phyloP scores from a whole-genome alignment of 2,888 invertebrate species.

The Gnatocerus cornutus region DNA sequence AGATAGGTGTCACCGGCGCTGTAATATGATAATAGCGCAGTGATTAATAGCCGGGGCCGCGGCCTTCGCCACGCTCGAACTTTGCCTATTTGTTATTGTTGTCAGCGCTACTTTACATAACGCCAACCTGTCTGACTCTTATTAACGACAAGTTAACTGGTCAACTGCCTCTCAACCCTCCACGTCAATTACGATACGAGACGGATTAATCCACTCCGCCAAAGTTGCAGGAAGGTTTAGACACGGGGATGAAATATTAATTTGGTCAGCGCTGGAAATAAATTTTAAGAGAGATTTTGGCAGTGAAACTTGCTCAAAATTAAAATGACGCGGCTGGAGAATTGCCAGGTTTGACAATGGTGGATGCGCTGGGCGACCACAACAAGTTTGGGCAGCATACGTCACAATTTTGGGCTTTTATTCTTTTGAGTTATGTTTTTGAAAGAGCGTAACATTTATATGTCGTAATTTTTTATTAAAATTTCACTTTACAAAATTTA shows the following conservation, averaged over 20 bases:
- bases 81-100: slow-evolving; percentile 67
- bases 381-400: too few relatives aligned
- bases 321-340: not conserved
- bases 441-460: too few relatives aligned
- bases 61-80: slow-evolving; percentile 65
- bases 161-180: slow-evolving; percentile 36
- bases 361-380: too few relatives aligned
- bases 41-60: slow-evolving; percentile 65
- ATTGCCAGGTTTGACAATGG: too few relatives aligned
- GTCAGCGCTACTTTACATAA: slow-evolving; percentile 60
- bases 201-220: slow-evolving; percentile 19
- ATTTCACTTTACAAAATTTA: too few relatives aligned
- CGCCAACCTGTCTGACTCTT: slow-evolving; percentile 58
- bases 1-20: slow-evolving; percentile 64
- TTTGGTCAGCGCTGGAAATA: slow-evolving; percentile 1
- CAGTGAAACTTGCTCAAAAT: not conserved
- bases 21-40: slow-evolving; percentile 67
- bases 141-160: slow-evolving; percentile 53
- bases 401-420: too few relatives aligned
- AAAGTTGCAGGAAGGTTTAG: not conserved
- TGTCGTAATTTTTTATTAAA: too few relatives aligned
- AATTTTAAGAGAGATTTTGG: not conserved
- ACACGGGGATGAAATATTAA: slow-evolving; percentile 10
- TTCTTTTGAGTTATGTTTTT: too few relatives aligned
- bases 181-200: slow-evolving; percentile 26